These are phyloP conservation scores for Arizona elegans DNA, from an alignment of 2,113 vertebrate genomes.

Conservation along the genomic window DNA sequence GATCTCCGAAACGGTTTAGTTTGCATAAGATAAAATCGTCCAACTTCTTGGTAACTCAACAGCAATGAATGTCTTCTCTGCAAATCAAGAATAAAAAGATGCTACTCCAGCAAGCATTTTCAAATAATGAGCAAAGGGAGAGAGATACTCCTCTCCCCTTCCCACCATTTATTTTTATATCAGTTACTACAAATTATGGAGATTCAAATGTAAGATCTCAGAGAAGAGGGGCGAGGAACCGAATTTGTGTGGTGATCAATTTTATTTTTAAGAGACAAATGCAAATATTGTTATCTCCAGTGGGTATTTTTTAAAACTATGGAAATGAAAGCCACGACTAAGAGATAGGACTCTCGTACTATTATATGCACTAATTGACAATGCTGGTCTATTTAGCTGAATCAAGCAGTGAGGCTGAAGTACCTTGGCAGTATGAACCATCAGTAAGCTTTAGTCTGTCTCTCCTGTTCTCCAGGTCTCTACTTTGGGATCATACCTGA, in stretches of 20 bases:
- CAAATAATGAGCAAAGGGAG: neutral
- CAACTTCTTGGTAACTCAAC: neutral
- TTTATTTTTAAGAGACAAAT: neutral
- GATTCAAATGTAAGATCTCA: neutral
- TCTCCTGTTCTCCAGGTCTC: neutral
- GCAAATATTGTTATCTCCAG: neutral
- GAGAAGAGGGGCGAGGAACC: neutral
- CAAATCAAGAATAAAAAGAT: neutral
- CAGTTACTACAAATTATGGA: neutral
- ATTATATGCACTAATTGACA: neutral
- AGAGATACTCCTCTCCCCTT: neutral
- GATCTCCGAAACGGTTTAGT: neutral
- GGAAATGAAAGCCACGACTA: neutral
- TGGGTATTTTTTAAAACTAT: neutral
- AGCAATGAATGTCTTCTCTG: neutral
- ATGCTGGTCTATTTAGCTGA: neutral
- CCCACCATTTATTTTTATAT: neutral
- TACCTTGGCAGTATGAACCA: neutral
- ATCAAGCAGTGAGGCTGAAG: neutral
- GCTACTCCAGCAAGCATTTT: neutral
- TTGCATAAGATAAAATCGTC: neutral
- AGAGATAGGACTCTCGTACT: neutral
- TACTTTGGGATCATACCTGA: neutral
- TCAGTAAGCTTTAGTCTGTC: neutral
- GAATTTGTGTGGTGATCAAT: neutral